A percentile compares a stretch with the other conserved stretches of the same genome.
These are phyloP conservation scores for Galerucella calmariensis DNA, from an alignment of 2,888 invertebrate species.

Conservation along the genomic window DNA sequence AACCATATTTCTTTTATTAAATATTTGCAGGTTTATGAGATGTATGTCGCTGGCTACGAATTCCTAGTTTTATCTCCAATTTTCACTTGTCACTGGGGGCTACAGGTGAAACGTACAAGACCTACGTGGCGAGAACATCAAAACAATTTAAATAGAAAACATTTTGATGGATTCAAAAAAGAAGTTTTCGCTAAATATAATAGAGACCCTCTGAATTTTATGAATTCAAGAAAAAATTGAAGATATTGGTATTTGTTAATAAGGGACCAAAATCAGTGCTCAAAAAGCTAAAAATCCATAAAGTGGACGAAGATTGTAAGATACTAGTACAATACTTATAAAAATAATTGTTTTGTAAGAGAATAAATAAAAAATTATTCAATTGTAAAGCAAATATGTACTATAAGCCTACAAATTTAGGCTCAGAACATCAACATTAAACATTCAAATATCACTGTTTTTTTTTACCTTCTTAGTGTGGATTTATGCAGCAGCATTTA, in stretches of 20 bases:
- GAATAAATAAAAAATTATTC: background rate
- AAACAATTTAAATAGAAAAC: constrained; percentile 82
- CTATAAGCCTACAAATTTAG: background rate
- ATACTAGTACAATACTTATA: background rate
- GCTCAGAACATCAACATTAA: background rate
- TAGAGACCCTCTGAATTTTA: constrained; percentile 73
- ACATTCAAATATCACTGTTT: background rate
- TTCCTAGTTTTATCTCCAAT: constrained; percentile 89
- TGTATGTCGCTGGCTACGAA: constrained; percentile 89
- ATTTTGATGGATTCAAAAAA: constrained; percentile 84
- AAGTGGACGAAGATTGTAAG: background rate
- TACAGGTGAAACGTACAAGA: constrained; percentile 81
- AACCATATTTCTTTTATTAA: background rate
- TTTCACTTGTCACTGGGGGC: constrained; percentile 91
- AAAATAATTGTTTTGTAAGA: background rate
- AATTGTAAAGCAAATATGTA: background rate
- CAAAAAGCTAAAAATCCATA: background rate
- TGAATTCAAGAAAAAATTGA: constrained; percentile 42
- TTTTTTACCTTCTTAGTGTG: background rate
- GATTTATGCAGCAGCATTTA: too few species aligned
- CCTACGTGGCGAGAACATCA: constrained; percentile 90
- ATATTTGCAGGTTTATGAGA: constrained; percentile 84
- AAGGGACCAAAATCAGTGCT: constrained; percentile 9
- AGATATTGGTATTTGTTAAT: background rate
- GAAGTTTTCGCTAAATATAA: constrained; percentile 84